Conservation (phyloP, 2,888 invertebrate genomes). For the Ceratothoa steindachneri region DNA sequence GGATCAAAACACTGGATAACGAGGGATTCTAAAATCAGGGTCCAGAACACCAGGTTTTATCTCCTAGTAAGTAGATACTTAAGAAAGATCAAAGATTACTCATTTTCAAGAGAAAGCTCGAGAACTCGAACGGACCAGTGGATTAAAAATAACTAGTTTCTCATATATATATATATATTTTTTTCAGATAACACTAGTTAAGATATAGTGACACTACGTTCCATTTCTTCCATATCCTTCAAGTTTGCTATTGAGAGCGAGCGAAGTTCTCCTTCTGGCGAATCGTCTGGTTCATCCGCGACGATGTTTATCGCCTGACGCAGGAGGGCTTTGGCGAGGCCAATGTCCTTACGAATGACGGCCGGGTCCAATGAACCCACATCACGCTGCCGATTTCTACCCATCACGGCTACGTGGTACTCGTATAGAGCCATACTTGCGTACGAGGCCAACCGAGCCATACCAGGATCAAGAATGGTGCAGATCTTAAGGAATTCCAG, state of each 20-base stretch:
- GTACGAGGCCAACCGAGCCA: conserved; percentile 63
- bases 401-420: conserved; percentile 53
- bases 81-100: too few relatives aligned
- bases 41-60: too few relatives aligned
- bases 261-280: conserved; percentile 36
- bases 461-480: conserved; percentile 52
- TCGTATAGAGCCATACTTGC: conserved; percentile 73
- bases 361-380: conserved; percentile 22
- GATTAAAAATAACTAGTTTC: too few relatives aligned
- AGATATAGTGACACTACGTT: neutral
- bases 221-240: conserved; percentile 20
- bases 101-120: too few relatives aligned
- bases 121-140: too few relatives aligned
- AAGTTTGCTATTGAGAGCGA: conserved; percentile 30
- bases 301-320: conserved; percentile 42
- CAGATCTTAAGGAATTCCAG: conserved; percentile 52
- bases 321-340: conserved; percentile 39
- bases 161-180: too few relatives aligned
- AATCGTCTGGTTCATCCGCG: conserved; percentile 36
- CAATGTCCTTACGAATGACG: conserved; percentile 35
- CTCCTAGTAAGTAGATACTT: too few relatives aligned
- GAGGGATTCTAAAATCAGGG: too few relatives aligned
- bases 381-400: conserved; percentile 19
- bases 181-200: too few relatives aligned
- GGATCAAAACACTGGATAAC: too few relatives aligned